Conservation (phyloP, 1,140 invertebrate genomes). For the Chymomyza costata region DNA sequence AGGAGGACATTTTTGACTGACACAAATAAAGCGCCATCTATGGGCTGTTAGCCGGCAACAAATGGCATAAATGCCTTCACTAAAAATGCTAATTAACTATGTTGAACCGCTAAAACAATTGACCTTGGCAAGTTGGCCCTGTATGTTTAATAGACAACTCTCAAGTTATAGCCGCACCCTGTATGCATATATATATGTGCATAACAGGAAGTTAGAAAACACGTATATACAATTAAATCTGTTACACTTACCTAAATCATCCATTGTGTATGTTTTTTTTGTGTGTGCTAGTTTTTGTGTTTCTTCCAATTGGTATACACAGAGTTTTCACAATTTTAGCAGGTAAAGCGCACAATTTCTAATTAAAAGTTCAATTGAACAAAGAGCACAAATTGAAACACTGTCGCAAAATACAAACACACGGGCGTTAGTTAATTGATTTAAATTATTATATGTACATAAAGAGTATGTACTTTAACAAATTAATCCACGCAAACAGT, state of each 20-base stretch:
- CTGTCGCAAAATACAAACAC: background rate
- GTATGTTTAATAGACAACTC: too few relatives aligned
- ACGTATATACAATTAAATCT: constrained; percentile 7
- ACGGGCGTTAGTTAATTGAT: constrained; percentile 47
- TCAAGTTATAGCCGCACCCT: constrained; percentile 27
- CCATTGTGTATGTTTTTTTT: constrained; percentile 32
- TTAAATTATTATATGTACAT: constrained; percentile 21
- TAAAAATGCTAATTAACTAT: constrained; percentile 44
- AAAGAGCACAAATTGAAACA: constrained; percentile 4
- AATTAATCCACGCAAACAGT: constrained; percentile 60
- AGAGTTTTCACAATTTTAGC: constrained; percentile 10
- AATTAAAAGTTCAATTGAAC: constrained; percentile 13
- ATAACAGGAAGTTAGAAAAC: constrained; percentile 11
- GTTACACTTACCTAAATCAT: constrained; percentile 57
- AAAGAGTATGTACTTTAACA: background rate
- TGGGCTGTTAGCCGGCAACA: constrained; percentile 7
- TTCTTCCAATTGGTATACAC: constrained; percentile 31
- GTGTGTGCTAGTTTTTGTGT: constrained; percentile 15
- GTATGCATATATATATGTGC: background rate
- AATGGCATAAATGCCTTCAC: too few relatives aligned
- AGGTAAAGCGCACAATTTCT: constrained; percentile 4
- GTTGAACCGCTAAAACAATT: constrained; percentile 29
- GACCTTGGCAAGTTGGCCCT: constrained; percentile 58
- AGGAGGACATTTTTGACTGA: too few relatives aligned
- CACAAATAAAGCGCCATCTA: constrained; percentile 42